These are phyloP conservation scores for Drosophila varians DNA, from an alignment of 1,140 invertebrate species.

Conservation along the genomic window DNA sequence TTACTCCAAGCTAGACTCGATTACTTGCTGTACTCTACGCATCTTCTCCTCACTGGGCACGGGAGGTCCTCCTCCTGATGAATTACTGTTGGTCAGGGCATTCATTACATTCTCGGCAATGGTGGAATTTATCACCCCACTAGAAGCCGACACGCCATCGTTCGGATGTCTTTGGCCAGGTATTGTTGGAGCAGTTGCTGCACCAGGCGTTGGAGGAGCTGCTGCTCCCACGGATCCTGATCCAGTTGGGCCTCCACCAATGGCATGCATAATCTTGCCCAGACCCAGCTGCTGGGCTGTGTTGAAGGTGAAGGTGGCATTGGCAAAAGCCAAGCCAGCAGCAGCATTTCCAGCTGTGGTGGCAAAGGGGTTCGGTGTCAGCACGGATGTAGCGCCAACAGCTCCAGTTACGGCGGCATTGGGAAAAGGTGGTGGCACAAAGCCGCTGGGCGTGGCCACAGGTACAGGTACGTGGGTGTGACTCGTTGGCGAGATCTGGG, in stretches of 20 bases:
- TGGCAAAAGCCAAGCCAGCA: conserved; percentile 59
- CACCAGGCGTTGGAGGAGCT: not conserved
- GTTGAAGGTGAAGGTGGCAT: conserved; percentile 57
- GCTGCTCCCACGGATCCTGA: conserved; percentile 1
- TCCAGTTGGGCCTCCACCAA: conserved; percentile 28
- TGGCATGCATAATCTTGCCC: conserved; percentile 73
- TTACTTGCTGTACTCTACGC: conserved; percentile 70
- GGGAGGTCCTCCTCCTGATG: conserved; percentile 1
- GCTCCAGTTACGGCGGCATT: conserved; percentile 20
- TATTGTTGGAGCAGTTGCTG: conserved; percentile 8
- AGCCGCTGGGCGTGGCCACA: conserved; percentile 64
- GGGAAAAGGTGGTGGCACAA: conserved; percentile 69
- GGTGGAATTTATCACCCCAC: conserved; percentile 67
- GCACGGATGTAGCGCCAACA: conserved; percentile 53
- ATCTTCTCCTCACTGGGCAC: conserved; percentile 64
- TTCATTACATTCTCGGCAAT: conserved; percentile 75
- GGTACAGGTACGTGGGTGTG: conserved; percentile 76
- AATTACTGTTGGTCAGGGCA: conserved; percentile 40
- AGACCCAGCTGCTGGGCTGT: conserved; percentile 66
- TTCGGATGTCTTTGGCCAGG: conserved; percentile 26
- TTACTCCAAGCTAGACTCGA: conserved; percentile 77
- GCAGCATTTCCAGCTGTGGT: conserved; percentile 37
- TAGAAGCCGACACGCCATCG: conserved; percentile 31
- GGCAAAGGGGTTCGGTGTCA: conserved; percentile 75
- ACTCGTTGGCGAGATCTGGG: conserved; percentile 62